Conservation (phyloP, 2,797 vertebrate genomes). For the Bryconaethiops microstoma region DNA sequence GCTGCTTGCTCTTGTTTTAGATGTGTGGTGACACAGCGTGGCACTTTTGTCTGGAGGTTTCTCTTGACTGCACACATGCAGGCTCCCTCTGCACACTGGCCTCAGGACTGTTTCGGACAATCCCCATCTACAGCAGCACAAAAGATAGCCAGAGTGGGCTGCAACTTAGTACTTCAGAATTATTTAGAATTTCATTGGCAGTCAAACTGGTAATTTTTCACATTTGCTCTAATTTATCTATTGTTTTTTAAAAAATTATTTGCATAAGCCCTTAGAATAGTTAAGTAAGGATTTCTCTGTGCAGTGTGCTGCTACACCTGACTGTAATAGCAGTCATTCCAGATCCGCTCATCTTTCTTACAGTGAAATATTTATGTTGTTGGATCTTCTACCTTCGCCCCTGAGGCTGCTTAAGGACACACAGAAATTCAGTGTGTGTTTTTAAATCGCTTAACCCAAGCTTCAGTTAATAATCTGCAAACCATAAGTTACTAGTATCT, state of each 20-base stretch:
- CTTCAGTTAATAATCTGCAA: slow-evolving; percentile 64
- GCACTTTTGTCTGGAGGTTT: slow-evolving; percentile 42
- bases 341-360: slow-evolving; percentile 69
- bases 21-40: slow-evolving; percentile 32
- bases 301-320: slow-evolving; percentile 53
- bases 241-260: no score
- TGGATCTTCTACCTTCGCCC: slow-evolving; percentile 72
- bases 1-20: slow-evolving; percentile 32
- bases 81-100: slow-evolving; percentile 16
- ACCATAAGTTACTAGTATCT: slow-evolving; percentile 53
- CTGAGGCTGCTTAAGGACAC: slow-evolving; percentile 66
- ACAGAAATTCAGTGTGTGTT: slow-evolving; percentile 54
- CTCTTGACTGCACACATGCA: slow-evolving; percentile 20
- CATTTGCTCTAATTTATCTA: slow-evolving; percentile 17
- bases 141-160: slow-evolving; percentile 2
- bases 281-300: slow-evolving; percentile 17
- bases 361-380: slow-evolving; percentile 78
- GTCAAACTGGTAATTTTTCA: slow-evolving; percentile 1
- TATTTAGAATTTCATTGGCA: slow-evolving; percentile 29
- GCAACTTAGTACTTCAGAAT: slow-evolving; percentile 6
- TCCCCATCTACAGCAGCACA: slow-evolving; percentile 6
- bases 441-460: slow-evolving; percentile 63
- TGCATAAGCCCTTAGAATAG: background rate
- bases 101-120: slow-evolving; percentile 35
- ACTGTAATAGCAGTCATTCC: slow-evolving; percentile 56